Evolutionary conservation across 2,797 vertebrate genomes (phyloP).

Genomic region (Platalea minor): DNA sequence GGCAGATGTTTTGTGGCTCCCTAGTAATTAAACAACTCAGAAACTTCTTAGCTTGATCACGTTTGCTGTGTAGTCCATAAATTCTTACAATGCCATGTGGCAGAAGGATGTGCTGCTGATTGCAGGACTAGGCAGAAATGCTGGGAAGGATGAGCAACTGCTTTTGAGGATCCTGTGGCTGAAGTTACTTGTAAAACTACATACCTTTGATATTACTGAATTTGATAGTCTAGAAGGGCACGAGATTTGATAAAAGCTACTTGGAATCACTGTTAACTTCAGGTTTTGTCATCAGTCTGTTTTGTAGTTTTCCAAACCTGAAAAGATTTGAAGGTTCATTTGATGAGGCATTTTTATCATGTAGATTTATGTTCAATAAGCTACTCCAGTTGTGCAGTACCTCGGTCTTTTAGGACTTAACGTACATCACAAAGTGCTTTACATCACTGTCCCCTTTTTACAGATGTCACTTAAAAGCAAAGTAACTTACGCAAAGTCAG

Average conservation of each 20-base stretch:
- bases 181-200: not conserved
- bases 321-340: not conserved
- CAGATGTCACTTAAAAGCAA: not conserved
- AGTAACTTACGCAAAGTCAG: not conserved
- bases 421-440: not conserved
- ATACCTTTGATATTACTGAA: not conserved
- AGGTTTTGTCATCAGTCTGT: not conserved
- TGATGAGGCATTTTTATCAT: not conserved
- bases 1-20: not conserved
- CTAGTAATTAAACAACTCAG: not conserved
- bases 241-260: not conserved
- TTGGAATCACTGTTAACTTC: not conserved
- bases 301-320: not conserved
- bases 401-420: not conserved
- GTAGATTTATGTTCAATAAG: not conserved
- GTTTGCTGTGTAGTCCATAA: not conserved
- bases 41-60: not conserved
- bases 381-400: not conserved
- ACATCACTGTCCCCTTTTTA: not conserved
- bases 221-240: not conserved
- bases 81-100: not conserved
- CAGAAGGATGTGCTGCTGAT: not conserved
- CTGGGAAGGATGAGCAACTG: not conserved
- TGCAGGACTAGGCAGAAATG: not conserved
- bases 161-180: not conserved